A percentile compares a stretch with the other conserved stretches of the same genome.
Conservation (phyloP, 2,888 invertebrate species). For the Nesidiocoris tenuis region DNA sequence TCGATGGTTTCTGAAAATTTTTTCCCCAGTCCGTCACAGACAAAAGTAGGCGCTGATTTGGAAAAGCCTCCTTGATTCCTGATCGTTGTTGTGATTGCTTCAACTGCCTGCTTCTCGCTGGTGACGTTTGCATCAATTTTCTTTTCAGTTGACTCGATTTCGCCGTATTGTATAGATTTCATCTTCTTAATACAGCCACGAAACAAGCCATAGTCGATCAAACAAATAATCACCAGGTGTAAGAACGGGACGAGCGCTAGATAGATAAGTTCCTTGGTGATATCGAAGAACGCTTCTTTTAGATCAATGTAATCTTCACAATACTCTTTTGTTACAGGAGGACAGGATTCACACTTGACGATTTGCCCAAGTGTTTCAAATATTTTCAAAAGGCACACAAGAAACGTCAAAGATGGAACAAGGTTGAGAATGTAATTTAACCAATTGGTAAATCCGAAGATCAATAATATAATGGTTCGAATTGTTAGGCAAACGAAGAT, state of each 20-base stretch:
- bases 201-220: background rate
- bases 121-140: background rate
- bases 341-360: background rate
- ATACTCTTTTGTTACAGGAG: background rate
- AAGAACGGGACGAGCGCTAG: background rate
- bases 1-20: slow-evolving; percentile 51
- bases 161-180: slow-evolving; percentile 2
- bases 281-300: background rate
- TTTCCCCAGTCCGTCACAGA: background rate
- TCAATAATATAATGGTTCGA: background rate
- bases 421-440: background rate
- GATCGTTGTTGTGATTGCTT: background rate
- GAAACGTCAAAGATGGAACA: background rate
- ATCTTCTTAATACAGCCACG: too few relatives aligned
- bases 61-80: background rate
- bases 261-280: slow-evolving; percentile 1
- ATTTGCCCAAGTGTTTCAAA: background rate
- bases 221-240: background rate
- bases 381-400: background rate
- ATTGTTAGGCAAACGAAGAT: too few relatives aligned
- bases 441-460: too few relatives aligned
- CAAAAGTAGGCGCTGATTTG: background rate
- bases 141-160: background rate
- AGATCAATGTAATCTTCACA: background rate
- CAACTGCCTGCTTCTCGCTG: background rate